These are phyloP conservation scores for Ormyrus labotus DNA, from an alignment of 2,888 invertebrate species.

Conservation along the genomic window DNA sequence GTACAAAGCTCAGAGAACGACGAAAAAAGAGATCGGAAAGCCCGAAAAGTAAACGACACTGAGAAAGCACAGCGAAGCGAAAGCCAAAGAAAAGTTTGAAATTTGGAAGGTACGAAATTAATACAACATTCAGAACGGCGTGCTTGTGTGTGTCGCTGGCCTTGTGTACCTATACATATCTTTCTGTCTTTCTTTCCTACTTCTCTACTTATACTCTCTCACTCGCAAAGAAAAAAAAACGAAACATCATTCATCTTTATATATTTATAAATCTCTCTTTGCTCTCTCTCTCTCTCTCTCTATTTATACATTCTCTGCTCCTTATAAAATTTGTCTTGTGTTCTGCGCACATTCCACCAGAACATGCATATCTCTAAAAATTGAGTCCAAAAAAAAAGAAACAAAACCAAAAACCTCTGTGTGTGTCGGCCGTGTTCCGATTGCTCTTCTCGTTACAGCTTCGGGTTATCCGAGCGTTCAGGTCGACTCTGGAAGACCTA, in stretches of 20 bases:
- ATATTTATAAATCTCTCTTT: not conserved
- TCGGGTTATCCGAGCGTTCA: slow-evolving; percentile 99
- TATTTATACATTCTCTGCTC: slow-evolving; percentile 3
- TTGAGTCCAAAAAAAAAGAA: too few species aligned
- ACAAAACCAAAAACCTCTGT: slow-evolving; percentile 13
- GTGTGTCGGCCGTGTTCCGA: slow-evolving; percentile 55
- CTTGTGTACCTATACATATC: slow-evolving; percentile 55
- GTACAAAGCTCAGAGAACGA: slow-evolving; percentile 23
- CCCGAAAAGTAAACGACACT: slow-evolving; percentile 49
- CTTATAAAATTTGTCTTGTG: not conserved
- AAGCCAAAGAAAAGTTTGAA: not conserved
- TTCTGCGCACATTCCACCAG: slow-evolving; percentile 10
- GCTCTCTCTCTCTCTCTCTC: not conserved
- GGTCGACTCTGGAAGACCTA: slow-evolving; percentile 99
- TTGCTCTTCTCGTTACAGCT: slow-evolving; percentile 87
- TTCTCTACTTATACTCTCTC: slow-evolving; percentile 18
- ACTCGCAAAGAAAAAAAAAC: not conserved
- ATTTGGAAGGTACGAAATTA: slow-evolving; percentile 46
- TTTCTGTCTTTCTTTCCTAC: slow-evolving; percentile 27
- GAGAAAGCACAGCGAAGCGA: slow-evolving; percentile 37
- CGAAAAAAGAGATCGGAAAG: slow-evolving; percentile 39
- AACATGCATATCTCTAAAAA: slow-evolving; percentile 4
- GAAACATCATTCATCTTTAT: slow-evolving; percentile 25
- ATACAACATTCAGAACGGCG: slow-evolving; percentile 59
- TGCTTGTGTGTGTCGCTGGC: slow-evolving; percentile 73